These are phyloP conservation scores for Gallinago undulata DNA, from an alignment of 2,113 vertebrate genomes.

Conservation along the genomic window DNA sequence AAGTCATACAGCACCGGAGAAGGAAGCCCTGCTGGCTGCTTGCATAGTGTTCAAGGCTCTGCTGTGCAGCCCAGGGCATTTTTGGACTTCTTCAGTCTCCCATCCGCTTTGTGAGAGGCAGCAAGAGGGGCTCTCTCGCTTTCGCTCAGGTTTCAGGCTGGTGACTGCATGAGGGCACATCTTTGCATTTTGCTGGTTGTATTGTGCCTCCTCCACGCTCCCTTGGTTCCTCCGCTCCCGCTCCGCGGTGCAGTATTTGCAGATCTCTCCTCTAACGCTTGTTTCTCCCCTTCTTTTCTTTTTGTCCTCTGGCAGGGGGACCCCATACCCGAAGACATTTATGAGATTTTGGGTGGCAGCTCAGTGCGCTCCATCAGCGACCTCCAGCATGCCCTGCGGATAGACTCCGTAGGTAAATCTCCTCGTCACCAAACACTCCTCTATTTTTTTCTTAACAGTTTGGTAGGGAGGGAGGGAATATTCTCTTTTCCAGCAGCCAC, in stretches of 20 bases:
- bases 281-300: background rate
- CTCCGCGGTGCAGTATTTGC: background rate
- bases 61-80: background rate
- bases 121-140: background rate
- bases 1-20: conserved; percentile 25
- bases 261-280: background rate
- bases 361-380: conserved; percentile 89
- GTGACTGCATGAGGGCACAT: background rate
- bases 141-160: background rate
- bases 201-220: accelerated
- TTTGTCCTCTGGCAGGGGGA: conserved; percentile 80
- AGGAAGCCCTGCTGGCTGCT: conserved; percentile 21
- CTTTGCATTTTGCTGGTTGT: accelerated
- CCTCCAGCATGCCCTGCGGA: conserved; percentile 85
- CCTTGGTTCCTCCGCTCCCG: accelerated
- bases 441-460: background rate
- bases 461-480: background rate
- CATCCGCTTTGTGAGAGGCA: background rate
- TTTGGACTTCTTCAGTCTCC: background rate
- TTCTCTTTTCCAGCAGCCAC: background rate
- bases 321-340: conserved; percentile 87
- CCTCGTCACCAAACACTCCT: conserved; percentile 12
- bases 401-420: conserved; percentile 92
- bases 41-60: background rate
- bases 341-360: conserved; percentile 85